Base-by-base conservation (phyloP, 2,797 vertebrate species). In the Acipenser oxyrinchus region DNA sequence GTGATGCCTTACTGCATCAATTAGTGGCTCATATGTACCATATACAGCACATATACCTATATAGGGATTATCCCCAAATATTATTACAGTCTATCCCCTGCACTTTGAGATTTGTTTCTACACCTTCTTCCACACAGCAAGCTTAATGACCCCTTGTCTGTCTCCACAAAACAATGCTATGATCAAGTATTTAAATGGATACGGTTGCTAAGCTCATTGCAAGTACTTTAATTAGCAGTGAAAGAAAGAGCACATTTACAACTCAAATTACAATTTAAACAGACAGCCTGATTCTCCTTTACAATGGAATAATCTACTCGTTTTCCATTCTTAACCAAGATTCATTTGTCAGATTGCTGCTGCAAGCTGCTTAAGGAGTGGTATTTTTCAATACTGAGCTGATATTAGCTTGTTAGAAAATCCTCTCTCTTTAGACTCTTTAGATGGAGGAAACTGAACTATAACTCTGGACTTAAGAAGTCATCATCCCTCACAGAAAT, bases 281-380 rank as follows among this genome's bases (percentile, higher is more conserved):
- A 9, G 18, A 12, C 8, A 52, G 49, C 6, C 12, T 51, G n/a
- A 51, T 11, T 60, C 49, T 13, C 12, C 55, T 58, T 50, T 52
- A 69, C 12, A 57, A 59, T 11, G 23, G 55, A 23, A 60, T 52
- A 64, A 64, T 60, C 15, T 50, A 49, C 23, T 55, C 13, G 49
- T 64, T 53, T 49, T 57, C 37, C 11, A 60, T 65, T 61, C 57
- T 64, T 52, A 65, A 57, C 49, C 57, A 13, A 18, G 8, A 57
- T 50, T 49, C 66, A 48, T 52, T 60, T 9, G 37, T 60, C 13
- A 66, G 48, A 66, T 66, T 60, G 50, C 18, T 13, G 13, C 6
- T 13, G 13, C 12, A 66, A 66, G 23, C 48, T 7, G 18, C 37
- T 50, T 37, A 37, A 5, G 37, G 4, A 37, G 37, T 37, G 3